Evolutionary conservation across 1,140 invertebrate genomes (phyloP).

Genomic region (Hermetia illucens): DNA sequence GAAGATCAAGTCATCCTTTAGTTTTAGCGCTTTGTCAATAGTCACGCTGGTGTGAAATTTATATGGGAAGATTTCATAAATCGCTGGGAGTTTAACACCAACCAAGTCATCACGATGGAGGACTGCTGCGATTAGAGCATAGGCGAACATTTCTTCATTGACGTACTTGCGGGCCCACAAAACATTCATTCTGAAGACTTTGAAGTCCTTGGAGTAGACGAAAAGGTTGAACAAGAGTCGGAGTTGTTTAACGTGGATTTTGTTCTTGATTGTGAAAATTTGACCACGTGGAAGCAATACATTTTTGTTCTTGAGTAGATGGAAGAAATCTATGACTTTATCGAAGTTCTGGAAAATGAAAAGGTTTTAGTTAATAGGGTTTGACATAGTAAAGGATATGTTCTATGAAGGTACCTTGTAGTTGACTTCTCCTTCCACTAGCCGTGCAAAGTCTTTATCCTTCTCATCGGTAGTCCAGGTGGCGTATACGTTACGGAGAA

Average conservation of each 20-base stretch:
- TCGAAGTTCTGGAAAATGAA: constrained; percentile 37
- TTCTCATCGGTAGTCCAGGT: too few species aligned
- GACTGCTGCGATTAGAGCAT: constrained; percentile 40
- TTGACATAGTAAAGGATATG: too few species aligned
- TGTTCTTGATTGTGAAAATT: constrained; percentile 45
- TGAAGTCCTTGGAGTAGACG: constrained; percentile 50
- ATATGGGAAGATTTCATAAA: constrained; percentile 47
- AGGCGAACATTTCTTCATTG: constrained; percentile 44
- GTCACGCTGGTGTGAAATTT: constrained; percentile 35
- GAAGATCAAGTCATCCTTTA: constrained; percentile 27
- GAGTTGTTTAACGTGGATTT: constrained; percentile 45
- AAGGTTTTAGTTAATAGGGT: too few species aligned
- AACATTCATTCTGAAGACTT: constrained; percentile 44
- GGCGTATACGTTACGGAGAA: too few species aligned
- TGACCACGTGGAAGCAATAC: constrained; percentile 39
- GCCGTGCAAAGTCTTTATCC: too few species aligned
- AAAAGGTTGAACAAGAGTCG: constrained; percentile 49
- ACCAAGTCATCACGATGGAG: constrained; percentile 38
- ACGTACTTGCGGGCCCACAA: constrained; percentile 39
- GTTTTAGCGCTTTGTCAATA: too few species aligned
- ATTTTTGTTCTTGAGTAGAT: constrained; percentile 32
- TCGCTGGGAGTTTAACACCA: constrained; percentile 40
- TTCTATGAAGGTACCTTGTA: too few species aligned
- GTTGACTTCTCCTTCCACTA: too few species aligned
- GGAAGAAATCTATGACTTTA: constrained; percentile 40